Conservation (phyloP, 92 coral and sea anemone species). For the Phenganax marumi region DNA sequence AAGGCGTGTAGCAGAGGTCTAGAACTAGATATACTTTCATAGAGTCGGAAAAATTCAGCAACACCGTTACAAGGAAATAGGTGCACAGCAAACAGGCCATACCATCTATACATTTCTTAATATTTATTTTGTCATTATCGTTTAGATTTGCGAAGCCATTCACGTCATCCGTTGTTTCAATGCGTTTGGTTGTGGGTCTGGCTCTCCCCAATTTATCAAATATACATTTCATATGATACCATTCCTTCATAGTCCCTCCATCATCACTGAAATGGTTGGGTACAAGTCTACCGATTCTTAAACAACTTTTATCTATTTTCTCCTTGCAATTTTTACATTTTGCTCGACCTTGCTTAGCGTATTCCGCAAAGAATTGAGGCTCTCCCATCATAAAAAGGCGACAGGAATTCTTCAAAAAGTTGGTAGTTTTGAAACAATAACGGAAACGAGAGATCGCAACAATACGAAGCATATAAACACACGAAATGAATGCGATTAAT, state of each 20-base stretch:
- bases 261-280: slow-evolving; percentile 90
- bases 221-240: slow-evolving; percentile 88
- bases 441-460: not conserved
- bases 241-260: slow-evolving; percentile 93
- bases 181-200: slow-evolving; percentile 79
- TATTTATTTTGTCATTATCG: slow-evolving; percentile 69
- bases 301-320: slow-evolving; percentile 79
- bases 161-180: slow-evolving; percentile 73
- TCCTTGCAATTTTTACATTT: slow-evolving; percentile 92
- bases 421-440: slow-evolving; percentile 14
- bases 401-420: slow-evolving; percentile 1
- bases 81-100: not conserved
- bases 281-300: slow-evolving; percentile 78
- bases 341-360: slow-evolving; percentile 90
- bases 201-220: slow-evolving; percentile 83
- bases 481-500: not conserved
- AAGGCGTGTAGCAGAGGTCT: no score
- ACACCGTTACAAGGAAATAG: not conserved
- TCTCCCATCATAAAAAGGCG: slow-evolving; percentile 66
- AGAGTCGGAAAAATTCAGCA: not conserved
- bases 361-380: slow-evolving; percentile 80
- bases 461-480: slow-evolving; percentile 23
- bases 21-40: no score
- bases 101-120: slow-evolving; percentile 73
- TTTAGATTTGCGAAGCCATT: slow-evolving; percentile 75